Conservation (phyloP, 2,113 vertebrate species). For the Edolisoma coerulescens region DNA sequence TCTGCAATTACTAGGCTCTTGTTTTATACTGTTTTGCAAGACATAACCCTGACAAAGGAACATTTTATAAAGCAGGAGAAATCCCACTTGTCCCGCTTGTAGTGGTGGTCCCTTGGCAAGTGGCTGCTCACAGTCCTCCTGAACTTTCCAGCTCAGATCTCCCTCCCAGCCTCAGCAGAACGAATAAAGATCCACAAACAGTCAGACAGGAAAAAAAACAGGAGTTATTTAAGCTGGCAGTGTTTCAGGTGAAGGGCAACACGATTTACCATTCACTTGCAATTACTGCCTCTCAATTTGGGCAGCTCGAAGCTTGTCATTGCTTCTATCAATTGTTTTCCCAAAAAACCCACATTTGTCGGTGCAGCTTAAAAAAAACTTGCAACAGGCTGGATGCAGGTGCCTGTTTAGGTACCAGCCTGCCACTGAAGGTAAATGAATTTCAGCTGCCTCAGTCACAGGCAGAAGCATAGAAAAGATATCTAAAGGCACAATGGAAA, state of each 20-base stretch:
- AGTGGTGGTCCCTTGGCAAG: not conserved
- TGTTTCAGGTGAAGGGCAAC: not conserved
- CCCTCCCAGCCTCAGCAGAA: not conserved
- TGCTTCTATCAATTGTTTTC: not conserved
- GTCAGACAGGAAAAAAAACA: not conserved
- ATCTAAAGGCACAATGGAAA: not conserved
- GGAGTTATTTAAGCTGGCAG: not conserved
- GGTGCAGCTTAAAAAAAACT: not conserved
- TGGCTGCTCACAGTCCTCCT: not conserved
- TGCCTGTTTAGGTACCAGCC: not conserved
- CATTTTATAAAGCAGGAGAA: not conserved
- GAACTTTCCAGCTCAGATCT: not conserved
- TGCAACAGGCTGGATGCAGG: not conserved
- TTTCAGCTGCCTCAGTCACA: not conserved
- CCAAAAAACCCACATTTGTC: not conserved
- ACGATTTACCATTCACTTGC: not conserved
- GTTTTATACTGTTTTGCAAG: not conserved
- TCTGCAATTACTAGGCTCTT: not conserved
- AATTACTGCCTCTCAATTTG: not conserved
- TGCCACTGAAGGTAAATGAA: not conserved
- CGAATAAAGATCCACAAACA: not conserved
- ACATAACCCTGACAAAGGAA: not conserved
- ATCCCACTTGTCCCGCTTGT: not conserved
- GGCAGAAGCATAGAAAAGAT: not conserved
- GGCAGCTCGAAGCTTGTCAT: rapidly evolving